Evolutionary conservation across 2,113 vertebrate genomes (phyloP).

Genomic region (Lathamus discolor): DNA sequence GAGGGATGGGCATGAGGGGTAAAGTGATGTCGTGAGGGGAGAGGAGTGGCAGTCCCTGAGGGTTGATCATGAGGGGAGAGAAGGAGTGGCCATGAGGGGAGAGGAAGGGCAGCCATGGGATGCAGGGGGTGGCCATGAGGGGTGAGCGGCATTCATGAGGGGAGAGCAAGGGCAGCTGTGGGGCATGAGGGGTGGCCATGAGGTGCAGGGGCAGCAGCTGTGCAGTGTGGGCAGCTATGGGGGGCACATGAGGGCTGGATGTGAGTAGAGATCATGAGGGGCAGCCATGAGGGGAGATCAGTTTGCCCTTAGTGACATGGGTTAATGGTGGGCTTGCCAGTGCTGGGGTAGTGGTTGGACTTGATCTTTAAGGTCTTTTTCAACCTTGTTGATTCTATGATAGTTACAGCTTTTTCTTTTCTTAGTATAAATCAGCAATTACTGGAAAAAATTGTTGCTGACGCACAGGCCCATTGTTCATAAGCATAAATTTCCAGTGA

Average conservation of each 20-base stretch:
- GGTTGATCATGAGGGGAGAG: too few relatives aligned
- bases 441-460: neutral
- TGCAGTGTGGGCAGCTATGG: neutral
- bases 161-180: neutral
- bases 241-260: neutral
- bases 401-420: neutral
- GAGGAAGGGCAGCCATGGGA: too few relatives aligned
- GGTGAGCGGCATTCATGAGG: too few relatives aligned
- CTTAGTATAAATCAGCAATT: neutral
- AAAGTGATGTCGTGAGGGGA: too few relatives aligned
- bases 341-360: too few relatives aligned
- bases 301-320: neutral
- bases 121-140: too few relatives aligned
- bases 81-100: too few relatives aligned
- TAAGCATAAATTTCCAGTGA: slow-evolving; percentile 3
- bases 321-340: neutral
- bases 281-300: neutral
- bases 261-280: neutral
- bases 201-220: too few relatives aligned
- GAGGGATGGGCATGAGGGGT: too few relatives aligned
- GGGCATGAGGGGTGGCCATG: neutral
- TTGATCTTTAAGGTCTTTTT: neutral
- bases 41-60: too few relatives aligned
- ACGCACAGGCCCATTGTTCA: neutral
- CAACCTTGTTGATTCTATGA: neutral